phyloP scores from a whole-genome alignment of 2,888 invertebrate species.

The Drosophila dives region DNA sequence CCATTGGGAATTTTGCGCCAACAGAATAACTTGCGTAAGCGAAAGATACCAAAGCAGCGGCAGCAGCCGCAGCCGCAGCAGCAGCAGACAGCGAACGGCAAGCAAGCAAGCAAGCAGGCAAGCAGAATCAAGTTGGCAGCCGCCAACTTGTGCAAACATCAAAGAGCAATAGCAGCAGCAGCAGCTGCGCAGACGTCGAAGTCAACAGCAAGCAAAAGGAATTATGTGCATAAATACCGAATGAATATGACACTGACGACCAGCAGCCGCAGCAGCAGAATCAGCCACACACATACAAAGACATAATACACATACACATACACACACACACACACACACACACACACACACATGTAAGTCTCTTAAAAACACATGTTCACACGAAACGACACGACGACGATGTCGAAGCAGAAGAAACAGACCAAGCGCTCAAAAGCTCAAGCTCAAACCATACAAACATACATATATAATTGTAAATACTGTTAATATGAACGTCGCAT shows the following conservation, averaged over 20 bases:
- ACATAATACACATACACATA: conserved; percentile 2
- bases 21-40: conserved; percentile 43
- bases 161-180: conserved; percentile 60
- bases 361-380: conserved; percentile 43
- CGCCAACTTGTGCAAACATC: conserved; percentile 76
- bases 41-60: conserved; percentile 28
- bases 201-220: conserved; percentile 40
- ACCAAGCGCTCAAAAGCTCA: conserved; percentile 1
- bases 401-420: neutral
- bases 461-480: conserved; percentile 74
- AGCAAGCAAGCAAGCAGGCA: conserved; percentile 19
- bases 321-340: conserved; percentile 14
- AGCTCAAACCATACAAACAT: conserved; percentile 10
- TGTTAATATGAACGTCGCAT: conserved; percentile 67
- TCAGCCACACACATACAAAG: conserved; percentile 5
- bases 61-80: neutral
- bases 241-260: conserved; percentile 31
- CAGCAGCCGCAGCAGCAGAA: conserved; percentile 4
- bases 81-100: conserved; percentile 6
- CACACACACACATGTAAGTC: conserved; percentile 15
- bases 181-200: conserved; percentile 6
- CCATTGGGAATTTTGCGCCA: conserved; percentile 83
- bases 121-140: conserved; percentile 42
- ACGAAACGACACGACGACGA: neutral
- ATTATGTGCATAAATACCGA: conserved; percentile 58